phyloP scores from a whole-genome alignment of 2,888 invertebrate species.

The Philhelius pedissequus region DNA sequence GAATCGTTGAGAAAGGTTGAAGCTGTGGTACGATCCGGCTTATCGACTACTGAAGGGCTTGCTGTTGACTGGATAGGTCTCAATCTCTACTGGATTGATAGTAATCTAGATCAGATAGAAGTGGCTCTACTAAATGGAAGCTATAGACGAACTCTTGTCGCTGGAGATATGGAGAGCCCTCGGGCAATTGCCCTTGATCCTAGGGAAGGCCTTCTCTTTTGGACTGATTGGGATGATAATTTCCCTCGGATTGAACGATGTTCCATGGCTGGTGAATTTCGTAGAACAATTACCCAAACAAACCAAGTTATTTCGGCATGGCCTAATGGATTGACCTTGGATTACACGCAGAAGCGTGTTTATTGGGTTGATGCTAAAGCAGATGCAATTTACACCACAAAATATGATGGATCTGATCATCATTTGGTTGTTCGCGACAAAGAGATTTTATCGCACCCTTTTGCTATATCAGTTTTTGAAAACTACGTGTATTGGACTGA shows the following conservation, averaged over 20 bases:
- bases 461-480: conserved; percentile 92
- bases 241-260: conserved; percentile 90
- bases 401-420: conserved; percentile 88
- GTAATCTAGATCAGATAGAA: conserved; percentile 90
- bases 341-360: conserved; percentile 85
- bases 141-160: conserved; percentile 87
- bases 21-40: conserved; percentile 89
- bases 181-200: conserved; percentile 91
- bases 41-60: conserved; percentile 92
- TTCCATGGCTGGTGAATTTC: conserved; percentile 86
- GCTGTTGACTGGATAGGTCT: conserved; percentile 93
- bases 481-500: conserved; percentile 96
- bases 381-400: conserved; percentile 91
- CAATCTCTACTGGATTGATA: conserved; percentile 94
- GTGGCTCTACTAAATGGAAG: conserved; percentile 87
- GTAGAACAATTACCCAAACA: conserved; percentile 81
- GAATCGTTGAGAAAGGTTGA: conserved; percentile 86
- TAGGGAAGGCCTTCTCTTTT: conserved; percentile 87
- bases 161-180: conserved; percentile 91
- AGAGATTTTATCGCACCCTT: conserved; percentile 90
- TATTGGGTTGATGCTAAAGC: conserved; percentile 95
- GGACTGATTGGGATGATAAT: conserved; percentile 92
- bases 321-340: conserved; percentile 91
- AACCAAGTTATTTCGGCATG: conserved; percentile 83
- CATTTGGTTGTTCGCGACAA: conserved; percentile 84